Base-by-base conservation (phyloP, 2,888 invertebrate species). In the Sussaba pulchella region DNA sequence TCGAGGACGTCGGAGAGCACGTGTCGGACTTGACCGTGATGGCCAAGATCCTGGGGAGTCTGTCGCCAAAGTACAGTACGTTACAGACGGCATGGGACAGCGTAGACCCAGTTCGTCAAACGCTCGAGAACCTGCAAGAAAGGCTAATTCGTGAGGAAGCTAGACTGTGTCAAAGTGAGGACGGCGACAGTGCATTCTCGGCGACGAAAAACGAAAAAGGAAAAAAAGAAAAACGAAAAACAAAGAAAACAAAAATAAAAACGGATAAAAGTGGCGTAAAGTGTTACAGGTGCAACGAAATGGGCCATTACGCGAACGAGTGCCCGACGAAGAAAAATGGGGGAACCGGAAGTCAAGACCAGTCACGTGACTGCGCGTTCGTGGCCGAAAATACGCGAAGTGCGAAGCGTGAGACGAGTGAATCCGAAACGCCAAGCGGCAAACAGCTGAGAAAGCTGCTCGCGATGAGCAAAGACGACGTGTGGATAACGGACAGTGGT, bases 1-100 rank as follows among this genome's bases (percentile, higher is more conserved):
- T 78, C 1, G 12, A 5, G 6, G 61, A 61, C 21, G 21, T 61
- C 24, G 61, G 61, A 9, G n/a, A 41, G n/a, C 21, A 19, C 1
- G 6, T 61, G 0, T 41, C 19, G n/a, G 61, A 61, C 8, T 10
- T 1, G 0, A 61, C 21, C 1, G n/a, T 61, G 6, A 41, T 61
- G 21, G 61, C 41, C n/a, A 61, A 61, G 41, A 9, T 61, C 4
- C 8, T 61, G 1, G 10, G n/a, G 41, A 21, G 61, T 21, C n/a
- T 61, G 3, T n/a, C 84, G 9, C 41, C 73, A 19, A 82, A 66
- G 47, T 84, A 66, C 54, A 57, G 70, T 47, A 67, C 78, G 59
- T 52, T 84, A 10, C 81, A 71, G 12, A 74, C 76, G 6, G 83
- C 70, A 14, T 76, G 82, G 72, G 76, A 79, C 43, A 79, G 66